Conservation (phyloP, 1,140 invertebrate species). For the Drosophila asahinai region DNA sequence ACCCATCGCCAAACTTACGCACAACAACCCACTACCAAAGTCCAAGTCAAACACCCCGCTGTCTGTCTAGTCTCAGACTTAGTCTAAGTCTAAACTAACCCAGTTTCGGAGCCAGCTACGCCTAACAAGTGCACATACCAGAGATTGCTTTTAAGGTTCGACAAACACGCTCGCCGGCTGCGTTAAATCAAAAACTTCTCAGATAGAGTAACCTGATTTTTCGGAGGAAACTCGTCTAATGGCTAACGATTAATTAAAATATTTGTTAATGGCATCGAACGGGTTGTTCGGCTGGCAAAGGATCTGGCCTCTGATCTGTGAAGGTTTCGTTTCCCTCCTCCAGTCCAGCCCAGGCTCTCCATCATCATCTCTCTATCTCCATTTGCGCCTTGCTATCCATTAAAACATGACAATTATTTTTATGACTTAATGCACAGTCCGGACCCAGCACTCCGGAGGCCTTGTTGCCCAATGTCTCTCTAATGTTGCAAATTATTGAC, state of each 20-base stretch:
- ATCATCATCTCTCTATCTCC: constrained; percentile 2
- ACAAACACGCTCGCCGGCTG: constrained; percentile 34
- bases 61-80: constrained; percentile 10
- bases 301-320: constrained; percentile 29
- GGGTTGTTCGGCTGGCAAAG: constrained; percentile 38
- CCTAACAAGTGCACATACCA: constrained; percentile 59
- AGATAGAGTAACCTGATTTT: constrained; percentile 65
- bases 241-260: constrained; percentile 77
- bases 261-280: constrained; percentile 69
- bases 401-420: constrained; percentile 52
- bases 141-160: constrained; percentile 49
- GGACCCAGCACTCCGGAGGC: not conserved
- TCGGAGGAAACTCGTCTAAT: constrained; percentile 59
- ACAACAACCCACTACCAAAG: constrained; percentile 15
- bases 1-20: constrained; percentile 8
- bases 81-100: constrained; percentile 53
- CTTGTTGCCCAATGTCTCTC: constrained; percentile 43
- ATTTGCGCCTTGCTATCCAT: constrained; percentile 21
- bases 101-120: constrained; percentile 65
- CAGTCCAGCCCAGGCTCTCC: not conserved
- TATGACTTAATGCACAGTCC: constrained; percentile 47
- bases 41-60: constrained; percentile 17
- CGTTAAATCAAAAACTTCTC: constrained; percentile 34
- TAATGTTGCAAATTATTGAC: constrained; percentile 60
- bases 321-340: constrained; percentile 25